These are phyloP conservation scores for Colius striatus DNA, from an alignment of 2,113 vertebrate genomes.

Conservation along the genomic window DNA sequence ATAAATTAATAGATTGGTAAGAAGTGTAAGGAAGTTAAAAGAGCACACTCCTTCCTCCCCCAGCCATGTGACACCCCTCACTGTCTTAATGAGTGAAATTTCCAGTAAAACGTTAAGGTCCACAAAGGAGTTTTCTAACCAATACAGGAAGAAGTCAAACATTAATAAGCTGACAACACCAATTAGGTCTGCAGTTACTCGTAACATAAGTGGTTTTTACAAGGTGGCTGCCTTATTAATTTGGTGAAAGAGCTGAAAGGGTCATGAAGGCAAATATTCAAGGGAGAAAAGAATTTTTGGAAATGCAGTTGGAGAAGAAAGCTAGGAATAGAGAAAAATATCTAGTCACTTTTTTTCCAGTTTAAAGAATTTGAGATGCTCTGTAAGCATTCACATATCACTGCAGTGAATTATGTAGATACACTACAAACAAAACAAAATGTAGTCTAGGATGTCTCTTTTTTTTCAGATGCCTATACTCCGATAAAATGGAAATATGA, in stretches of 20 bases:
- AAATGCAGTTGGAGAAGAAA: not conserved
- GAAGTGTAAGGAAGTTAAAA: not conserved
- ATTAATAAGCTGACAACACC: not conserved
- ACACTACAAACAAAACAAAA: not conserved
- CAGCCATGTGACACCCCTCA: not conserved
- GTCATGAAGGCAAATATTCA: not conserved
- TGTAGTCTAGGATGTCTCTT: not conserved
- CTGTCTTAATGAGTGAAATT: not conserved
- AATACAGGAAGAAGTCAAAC: not conserved
- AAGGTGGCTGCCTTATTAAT: not conserved
- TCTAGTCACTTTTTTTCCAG: not conserved
- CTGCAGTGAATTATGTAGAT: not conserved
- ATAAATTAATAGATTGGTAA: not conserved
- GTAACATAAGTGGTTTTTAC: not conserved
- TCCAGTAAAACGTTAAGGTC: not conserved
- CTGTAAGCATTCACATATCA: not conserved
- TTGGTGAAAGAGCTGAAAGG: not conserved
- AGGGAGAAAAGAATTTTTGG: not conserved
- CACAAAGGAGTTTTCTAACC: not conserved
- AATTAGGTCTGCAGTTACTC: not conserved
- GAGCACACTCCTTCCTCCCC: not conserved
- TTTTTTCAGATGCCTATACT: not conserved
- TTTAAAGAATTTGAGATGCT: not conserved
- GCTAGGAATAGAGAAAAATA: not conserved
- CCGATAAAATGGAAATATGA: not conserved